A percentile compares a stretch with the other conserved stretches of the same genome.
Evolutionary conservation across 2,113 vertebrate species (phyloP).

Genomic region (Galemys pyrenaicus): DNA sequence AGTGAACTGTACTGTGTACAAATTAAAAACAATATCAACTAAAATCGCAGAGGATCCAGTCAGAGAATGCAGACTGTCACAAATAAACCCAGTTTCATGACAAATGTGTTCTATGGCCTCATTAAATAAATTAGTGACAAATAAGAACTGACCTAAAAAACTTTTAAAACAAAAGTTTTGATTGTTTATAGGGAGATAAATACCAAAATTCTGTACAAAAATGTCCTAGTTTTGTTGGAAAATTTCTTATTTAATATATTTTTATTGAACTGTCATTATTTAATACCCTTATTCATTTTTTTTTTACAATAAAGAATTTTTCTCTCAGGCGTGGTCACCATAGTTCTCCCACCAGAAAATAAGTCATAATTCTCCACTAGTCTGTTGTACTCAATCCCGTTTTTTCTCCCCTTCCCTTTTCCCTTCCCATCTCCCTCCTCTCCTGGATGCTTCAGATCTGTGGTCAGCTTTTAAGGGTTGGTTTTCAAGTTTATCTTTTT

Average conservation of each 20-base stretch:
- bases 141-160: neutral
- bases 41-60: neutral
- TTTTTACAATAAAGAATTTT: too few relatives aligned
- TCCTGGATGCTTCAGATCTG: too few relatives aligned
- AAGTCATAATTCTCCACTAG: too few relatives aligned
- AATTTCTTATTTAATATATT: neutral
- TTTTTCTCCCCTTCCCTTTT: too few relatives aligned
- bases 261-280: too few relatives aligned
- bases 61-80: neutral
- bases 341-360: too few relatives aligned
- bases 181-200: neutral
- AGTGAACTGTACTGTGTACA: neutral
- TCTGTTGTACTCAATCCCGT: too few relatives aligned
- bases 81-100: neutral
- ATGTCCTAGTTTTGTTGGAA: neutral
- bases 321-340: too few relatives aligned
- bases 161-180: neutral
- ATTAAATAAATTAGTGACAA: neutral
- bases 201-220: neutral
- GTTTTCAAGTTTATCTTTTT: too few relatives aligned
- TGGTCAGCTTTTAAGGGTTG: too few relatives aligned
- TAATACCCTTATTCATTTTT: too few relatives aligned
- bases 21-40: neutral
- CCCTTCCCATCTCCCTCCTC: too few relatives aligned
- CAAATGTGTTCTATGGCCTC: neutral